Evolutionary conservation across 35 echinoderm and acorn worm species (phyloP), one percentile per base, ranked within the genome.

Genomic region (Acanthaster planci): DNA sequence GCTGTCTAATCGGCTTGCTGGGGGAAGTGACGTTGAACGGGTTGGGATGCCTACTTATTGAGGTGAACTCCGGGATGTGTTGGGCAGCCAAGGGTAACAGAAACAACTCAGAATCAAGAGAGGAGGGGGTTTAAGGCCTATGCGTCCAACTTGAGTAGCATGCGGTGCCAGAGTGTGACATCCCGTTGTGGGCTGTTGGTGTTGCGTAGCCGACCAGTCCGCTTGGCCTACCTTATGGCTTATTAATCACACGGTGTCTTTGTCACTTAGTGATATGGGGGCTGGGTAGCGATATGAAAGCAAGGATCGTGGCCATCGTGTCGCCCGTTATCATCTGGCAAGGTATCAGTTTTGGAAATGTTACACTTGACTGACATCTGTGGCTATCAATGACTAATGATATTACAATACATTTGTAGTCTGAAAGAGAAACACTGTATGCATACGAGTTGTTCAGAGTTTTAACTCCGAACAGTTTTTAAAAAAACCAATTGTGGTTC

Each of bases 241-340:
- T 72, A 72, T 72, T 72, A 72, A 72, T 72, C 64, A 72, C 64
- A 31, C 64, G 34, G 64, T 72, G 42, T 47, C 42, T 72, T 72
- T 72, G 64, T 72, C 64, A 72, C 64, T 72, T 72, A 72, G 27
- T 59, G 56, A 59, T 18, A 72, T 29, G 14, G 42, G 42, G 12
- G 4, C 12, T 6, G 42, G 4, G 42, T 6, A 6, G 12, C 12
- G 42, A 47, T 47, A 47, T 7, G 1, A 68, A 68, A 68, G 34
- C 26, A 29, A 36, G 14, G 2, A 7, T 31, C n/a, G 9, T 10
- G 4, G 56, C 19, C 56, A n/a, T 8, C 14, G 23, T 34, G 23
- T 35, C 64, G 23, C 34, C 18, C 26, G 26, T 72, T 72, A 26
- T 72, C 23, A 35, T 31, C 26, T 72, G 64, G 64, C 34, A 10